Percentiles rank a stretch among this genome's conserved stretches.
Conservation (phyloP, 2,888 invertebrate genomes). For the Platerodrilus igneus region DNA sequence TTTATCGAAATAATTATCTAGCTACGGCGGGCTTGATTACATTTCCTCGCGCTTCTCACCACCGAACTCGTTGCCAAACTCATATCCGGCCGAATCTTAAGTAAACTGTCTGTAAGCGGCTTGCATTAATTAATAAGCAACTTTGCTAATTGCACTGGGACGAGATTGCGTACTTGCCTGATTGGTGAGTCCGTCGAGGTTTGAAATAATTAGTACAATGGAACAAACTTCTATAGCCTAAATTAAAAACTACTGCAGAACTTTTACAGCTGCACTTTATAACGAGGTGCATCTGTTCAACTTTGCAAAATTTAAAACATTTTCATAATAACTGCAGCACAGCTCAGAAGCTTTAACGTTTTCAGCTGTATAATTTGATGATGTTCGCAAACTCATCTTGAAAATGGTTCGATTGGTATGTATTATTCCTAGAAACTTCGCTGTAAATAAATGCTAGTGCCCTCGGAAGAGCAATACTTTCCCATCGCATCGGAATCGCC, state of each 20-base stretch:
- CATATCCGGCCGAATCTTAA: constrained; percentile 46
- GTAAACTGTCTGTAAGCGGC: constrained; percentile 48
- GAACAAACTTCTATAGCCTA: constrained; percentile 28
- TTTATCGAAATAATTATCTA: constrained; percentile 48
- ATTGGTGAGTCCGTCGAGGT: constrained; percentile 37
- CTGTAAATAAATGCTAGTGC: constrained; percentile 26
- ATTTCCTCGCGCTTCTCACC: constrained; percentile 30
- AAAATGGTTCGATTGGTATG: constrained; percentile 26
- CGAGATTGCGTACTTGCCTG: constrained; percentile 39
- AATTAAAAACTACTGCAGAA: constrained; percentile 24
- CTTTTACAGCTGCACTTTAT: constrained; percentile 14
- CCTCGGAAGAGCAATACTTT: constrained; percentile 30
- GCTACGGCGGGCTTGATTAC: constrained; percentile 41
- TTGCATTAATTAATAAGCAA: constrained; percentile 50
- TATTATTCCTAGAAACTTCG: constrained; percentile 23
- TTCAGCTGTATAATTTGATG: constrained; percentile 22
- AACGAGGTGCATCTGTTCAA: constrained; percentile 5
- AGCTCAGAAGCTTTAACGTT: constrained; percentile 18
- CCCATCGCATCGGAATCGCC: constrained; percentile 25
- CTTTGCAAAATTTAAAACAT: constrained; percentile 12
- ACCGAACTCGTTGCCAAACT: constrained; percentile 33
- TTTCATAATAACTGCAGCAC: too few species aligned
- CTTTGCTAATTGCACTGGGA: constrained; percentile 48
- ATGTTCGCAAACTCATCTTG: constrained; percentile 19
- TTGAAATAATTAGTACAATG: constrained; percentile 40